Evolutionary conservation across 2,888 invertebrate species (phyloP).

Genomic region (Trileptium ribeirensis): DNA sequence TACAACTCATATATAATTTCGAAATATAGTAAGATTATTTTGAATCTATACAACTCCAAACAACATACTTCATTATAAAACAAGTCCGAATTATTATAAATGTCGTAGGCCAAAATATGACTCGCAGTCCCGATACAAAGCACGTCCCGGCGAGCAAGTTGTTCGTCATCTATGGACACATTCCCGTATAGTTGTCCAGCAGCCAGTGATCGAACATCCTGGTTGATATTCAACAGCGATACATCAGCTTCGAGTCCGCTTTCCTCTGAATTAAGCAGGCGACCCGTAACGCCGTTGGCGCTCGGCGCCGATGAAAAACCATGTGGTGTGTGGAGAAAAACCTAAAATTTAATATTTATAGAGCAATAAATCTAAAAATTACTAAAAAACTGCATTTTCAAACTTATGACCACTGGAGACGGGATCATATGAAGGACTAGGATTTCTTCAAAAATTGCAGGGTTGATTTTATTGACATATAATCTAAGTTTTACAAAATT

Average conservation of each 20-base stretch:
- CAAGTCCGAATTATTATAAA: constrained; percentile 79
- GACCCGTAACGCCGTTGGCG: constrained; percentile 58
- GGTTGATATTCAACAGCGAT: constrained; percentile 68
- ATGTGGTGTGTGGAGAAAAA: constrained; percentile 59
- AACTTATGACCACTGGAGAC: no score
- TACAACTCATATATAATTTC: no score
- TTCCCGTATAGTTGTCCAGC: constrained; percentile 60
- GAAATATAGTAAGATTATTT: no score
- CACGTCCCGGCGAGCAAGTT: constrained; percentile 62
- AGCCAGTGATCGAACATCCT: constrained; percentile 67
- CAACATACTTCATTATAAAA: constrained; percentile 71
- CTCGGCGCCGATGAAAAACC: constrained; percentile 73
- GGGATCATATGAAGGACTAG: no score
- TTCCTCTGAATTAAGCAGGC: constrained; percentile 55
- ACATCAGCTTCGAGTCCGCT: constrained; percentile 51
- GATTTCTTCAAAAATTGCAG: no score
- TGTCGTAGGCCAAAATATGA: constrained; percentile 73
- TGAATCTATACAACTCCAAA: no score
- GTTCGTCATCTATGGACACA: constrained; percentile 62
- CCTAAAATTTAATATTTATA: constrained; percentile 22
- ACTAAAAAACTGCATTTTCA: no score
- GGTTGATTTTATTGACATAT: no score
- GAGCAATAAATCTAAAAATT: not conserved
- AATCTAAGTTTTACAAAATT: no score
- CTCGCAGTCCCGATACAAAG: constrained; percentile 72